phyloP scores from a whole-genome alignment of 2,113 vertebrate species.

The Centrocercus urophasianus region DNA sequence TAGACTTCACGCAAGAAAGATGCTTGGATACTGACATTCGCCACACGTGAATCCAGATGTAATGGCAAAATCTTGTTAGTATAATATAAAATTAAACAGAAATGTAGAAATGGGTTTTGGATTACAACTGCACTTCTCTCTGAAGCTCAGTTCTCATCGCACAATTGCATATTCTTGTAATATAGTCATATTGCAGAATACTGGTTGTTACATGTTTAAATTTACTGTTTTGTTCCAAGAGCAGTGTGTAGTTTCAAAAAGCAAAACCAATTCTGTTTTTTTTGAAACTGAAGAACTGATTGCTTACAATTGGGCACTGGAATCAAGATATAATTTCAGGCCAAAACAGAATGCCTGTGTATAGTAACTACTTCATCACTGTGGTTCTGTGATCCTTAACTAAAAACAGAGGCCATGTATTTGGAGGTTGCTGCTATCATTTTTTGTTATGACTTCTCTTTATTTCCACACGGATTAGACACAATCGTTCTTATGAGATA shows the following conservation, averaged over 20 bases:
- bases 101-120: not conserved
- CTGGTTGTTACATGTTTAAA: not conserved
- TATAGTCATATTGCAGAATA: not conserved
- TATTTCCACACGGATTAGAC: not conserved
- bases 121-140: not conserved
- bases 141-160: not conserved
- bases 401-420: not conserved
- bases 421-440: not conserved
- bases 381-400: not conserved
- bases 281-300: not conserved
- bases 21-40: not conserved
- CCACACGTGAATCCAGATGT: not conserved
- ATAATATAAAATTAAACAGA: not conserved
- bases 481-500: not conserved
- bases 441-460: not conserved
- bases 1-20: not conserved
- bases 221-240: not conserved
- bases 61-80: not conserved
- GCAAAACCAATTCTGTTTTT: not conserved
- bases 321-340: not conserved
- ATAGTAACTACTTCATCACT: not conserved
- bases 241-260: not conserved
- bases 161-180: not conserved
- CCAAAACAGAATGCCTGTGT: not conserved
- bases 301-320: not conserved